Base-by-base conservation (phyloP, 2,888 invertebrate genomes). In the Phortica okadai region DNA sequence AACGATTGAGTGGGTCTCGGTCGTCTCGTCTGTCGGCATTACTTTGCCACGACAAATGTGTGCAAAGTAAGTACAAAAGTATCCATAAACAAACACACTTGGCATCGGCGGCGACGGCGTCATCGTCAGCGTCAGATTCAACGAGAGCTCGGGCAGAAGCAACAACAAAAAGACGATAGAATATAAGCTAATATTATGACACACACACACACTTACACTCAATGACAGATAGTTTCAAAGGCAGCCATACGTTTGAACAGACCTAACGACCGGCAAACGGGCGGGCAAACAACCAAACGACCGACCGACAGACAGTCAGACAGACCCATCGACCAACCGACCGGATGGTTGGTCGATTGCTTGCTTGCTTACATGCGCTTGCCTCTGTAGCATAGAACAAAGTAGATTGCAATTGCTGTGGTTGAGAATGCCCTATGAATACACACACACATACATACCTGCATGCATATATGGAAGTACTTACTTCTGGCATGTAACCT, bases 151-250 rank as follows among this genome's bases (percentile, higher is more conserved):
- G 4, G 33, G 33, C 33, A 33, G 33, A 1, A 33, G 11, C 54
- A 54, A 10, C 54, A 56, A 16, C 56, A 56, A 42, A 25, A 66
- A 56, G 16, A 16, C 6, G 16, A 21, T 45, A 45, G 45, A 69
- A 69, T 25, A 21, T 11, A 69, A 69, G 69, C 69, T 21, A 45
- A 69, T 69, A 69, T 69, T 69, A 69, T 69, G 69, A 69, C 69
- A 69, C 10, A 42, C 16, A 64, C 16, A 64, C 33, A 33, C 33
- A 33, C 33, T 4, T 5, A 66, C 11, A 44, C 66, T 16, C 66
- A n/a, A 11, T 66, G n/a, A 69, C 44, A 69, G 69, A 45, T 44
- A 50, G 50, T 11, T 14, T 50, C 10, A 14, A 50, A 50, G 50
- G 14, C 50, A 50, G 6, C 50, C 50, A 64, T 41, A 41, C 33